These are phyloP conservation scores for Cosmia pyralina DNA, from an alignment of 2,888 invertebrate species.

Conservation along the genomic window DNA sequence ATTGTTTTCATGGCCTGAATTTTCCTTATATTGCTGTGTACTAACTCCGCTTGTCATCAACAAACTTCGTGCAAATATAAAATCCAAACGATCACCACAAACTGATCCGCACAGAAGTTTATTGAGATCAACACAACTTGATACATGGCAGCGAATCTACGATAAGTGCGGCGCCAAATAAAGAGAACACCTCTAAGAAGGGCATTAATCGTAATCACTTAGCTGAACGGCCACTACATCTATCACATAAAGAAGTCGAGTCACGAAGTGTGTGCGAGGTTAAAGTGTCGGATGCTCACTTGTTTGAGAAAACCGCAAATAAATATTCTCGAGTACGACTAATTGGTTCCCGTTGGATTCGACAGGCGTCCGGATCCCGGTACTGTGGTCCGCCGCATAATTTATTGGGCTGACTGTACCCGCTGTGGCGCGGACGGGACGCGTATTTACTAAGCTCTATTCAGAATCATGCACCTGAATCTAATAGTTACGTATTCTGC, in stretches of 20 bases:
- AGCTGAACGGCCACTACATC: constrained; percentile 63
- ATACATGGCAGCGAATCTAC: constrained; percentile 52
- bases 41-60: constrained; percentile 12
- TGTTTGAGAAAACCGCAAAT: constrained; percentile 87
- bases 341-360: constrained; percentile 89
- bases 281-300: constrained; percentile 80
- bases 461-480: constrained; percentile 67
- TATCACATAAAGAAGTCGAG: constrained; percentile 77
- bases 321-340: constrained; percentile 87
- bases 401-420: constrained; percentile 84
- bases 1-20: constrained; percentile 7
- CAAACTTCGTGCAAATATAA: constrained; percentile 16
- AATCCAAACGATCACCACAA: constrained; percentile 30
- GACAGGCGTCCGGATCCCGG: constrained; percentile 82
- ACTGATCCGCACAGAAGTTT: constrained; percentile 29
- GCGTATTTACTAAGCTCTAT: constrained; percentile 73
- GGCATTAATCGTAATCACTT: constrained; percentile 72
- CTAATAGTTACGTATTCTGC: constrained; percentile 66
- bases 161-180: constrained; percentile 61
- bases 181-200: constrained; percentile 59
- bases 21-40: constrained; percentile 1
- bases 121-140: constrained; percentile 53
- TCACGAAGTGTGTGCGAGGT: constrained; percentile 75
- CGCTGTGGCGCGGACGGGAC: constrained; percentile 72
- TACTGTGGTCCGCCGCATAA: constrained; percentile 85